Conservation (phyloP, 2,888 invertebrate genomes). For the Dynastes hyllus region DNA sequence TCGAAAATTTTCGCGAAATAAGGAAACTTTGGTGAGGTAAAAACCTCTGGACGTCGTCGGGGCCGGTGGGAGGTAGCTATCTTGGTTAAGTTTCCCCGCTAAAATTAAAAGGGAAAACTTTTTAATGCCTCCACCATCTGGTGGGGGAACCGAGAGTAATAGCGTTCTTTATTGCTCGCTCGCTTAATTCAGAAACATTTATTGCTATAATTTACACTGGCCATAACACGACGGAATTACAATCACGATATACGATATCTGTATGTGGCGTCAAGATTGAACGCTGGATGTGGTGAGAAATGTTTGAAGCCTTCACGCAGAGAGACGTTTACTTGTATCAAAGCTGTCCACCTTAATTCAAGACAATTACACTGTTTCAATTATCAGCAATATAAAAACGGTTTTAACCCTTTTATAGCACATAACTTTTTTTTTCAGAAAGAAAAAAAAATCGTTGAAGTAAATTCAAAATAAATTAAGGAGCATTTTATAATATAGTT, state of each 20-base stretch:
- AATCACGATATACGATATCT: neutral
- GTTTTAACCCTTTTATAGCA: too few relatives aligned
- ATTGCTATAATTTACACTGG: constrained; percentile 32
- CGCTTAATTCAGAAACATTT: constrained; percentile 38
- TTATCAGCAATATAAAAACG: too few relatives aligned
- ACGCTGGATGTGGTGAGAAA: neutral
- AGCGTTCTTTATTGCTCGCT: constrained; percentile 28
- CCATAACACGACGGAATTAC: constrained; percentile 15
- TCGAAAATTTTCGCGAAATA: constrained; percentile 14
- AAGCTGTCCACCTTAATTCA: too few relatives aligned
- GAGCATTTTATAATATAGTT: too few relatives aligned
- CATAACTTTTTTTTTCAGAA: too few relatives aligned
- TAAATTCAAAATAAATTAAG: too few relatives aligned
- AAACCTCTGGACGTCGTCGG: constrained; percentile 28
- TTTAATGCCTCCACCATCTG: neutral
- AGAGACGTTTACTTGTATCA: too few relatives aligned
- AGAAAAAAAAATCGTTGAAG: too few relatives aligned
- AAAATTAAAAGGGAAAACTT: too few relatives aligned
- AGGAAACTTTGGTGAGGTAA: constrained; percentile 23
- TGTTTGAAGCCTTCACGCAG: neutral
- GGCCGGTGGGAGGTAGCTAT: too few relatives aligned
- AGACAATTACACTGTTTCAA: too few relatives aligned
- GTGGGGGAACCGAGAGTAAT: constrained; percentile 18
- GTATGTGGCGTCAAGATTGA: too few relatives aligned
- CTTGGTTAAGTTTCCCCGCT: constrained; percentile 18